These are phyloP conservation scores for Ophion obscuratus DNA, from an alignment of 2,888 invertebrate genomes.

Conservation along the genomic window DNA sequence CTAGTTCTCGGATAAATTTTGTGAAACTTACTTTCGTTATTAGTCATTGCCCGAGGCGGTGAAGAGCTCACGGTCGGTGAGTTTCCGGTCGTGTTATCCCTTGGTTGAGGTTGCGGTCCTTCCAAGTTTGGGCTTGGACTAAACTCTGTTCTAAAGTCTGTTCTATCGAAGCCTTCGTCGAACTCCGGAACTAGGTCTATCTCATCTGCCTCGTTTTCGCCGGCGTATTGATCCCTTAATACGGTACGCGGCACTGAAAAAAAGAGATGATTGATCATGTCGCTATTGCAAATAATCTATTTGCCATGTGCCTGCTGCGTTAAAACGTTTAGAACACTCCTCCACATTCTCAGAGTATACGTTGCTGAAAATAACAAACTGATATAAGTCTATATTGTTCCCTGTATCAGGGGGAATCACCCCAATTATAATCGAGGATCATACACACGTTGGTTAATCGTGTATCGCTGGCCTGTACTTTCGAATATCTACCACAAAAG, in stretches of 20 bases:
- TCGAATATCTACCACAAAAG: no score
- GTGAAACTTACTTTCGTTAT: slow-evolving; percentile 80
- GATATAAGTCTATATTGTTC: neutral
- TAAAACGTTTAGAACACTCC: no score
- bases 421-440: no score
- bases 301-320: no score
- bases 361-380: no score
- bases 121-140: slow-evolving; percentile 84
- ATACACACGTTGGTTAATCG: no score
- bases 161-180: slow-evolving; percentile 83
- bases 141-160: slow-evolving; percentile 84
- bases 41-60: slow-evolving; percentile 81
- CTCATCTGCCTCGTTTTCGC: slow-evolving; percentile 92
- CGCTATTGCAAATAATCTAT: neutral
- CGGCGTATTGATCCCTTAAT: slow-evolving; percentile 92
- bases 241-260: slow-evolving; percentile 92
- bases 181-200: slow-evolving; percentile 83
- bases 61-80: slow-evolving; percentile 81
- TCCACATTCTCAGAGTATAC: no score
- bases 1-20: slow-evolving; percentile 35
- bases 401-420: no score
- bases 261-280: neutral
- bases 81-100: slow-evolving; percentile 78
- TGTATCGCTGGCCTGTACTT: no score
- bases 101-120: slow-evolving; percentile 81